Evolutionary conservation across 2,888 invertebrate genomes (phyloP).

Genomic region (Tipula helvola): DNA sequence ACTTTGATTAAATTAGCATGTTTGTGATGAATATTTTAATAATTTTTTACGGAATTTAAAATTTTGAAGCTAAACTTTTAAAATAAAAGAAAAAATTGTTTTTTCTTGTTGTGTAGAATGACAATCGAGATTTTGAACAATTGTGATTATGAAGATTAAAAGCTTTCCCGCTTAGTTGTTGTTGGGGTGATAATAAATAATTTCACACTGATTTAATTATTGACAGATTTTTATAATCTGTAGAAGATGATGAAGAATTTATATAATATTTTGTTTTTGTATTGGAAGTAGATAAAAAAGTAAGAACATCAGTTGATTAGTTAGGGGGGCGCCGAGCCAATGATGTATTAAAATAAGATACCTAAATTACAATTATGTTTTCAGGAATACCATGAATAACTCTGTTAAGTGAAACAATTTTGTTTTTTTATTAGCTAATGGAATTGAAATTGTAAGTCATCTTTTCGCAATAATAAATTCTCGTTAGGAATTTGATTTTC

Average conservation of each 20-base stretch:
- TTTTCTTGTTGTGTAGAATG: neutral
- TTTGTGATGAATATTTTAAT: constrained; percentile 4
- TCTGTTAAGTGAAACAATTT: no score
- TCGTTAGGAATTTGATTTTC: no score
- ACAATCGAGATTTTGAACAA: neutral
- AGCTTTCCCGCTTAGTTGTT: neutral
- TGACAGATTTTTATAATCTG: neutral
- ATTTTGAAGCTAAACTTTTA: neutral
- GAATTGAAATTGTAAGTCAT: no score
- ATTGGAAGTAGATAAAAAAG: neutral
- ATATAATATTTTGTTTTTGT: neutral
- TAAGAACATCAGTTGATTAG: neutral
- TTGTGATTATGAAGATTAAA: neutral
- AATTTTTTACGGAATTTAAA: neutral
- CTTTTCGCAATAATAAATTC: no score
- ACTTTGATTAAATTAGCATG: neutral
- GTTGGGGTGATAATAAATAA: neutral
- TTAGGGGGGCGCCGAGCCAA: neutral
- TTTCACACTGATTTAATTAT: neutral
- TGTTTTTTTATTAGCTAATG: no score
- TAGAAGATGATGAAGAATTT: neutral
- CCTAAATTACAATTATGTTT: neutral
- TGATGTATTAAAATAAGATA: neutral
- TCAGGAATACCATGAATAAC: no score
- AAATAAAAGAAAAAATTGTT: neutral